Conservation (phyloP, 1,140 invertebrate species). For the Rhopalosiphum padi region DNA sequence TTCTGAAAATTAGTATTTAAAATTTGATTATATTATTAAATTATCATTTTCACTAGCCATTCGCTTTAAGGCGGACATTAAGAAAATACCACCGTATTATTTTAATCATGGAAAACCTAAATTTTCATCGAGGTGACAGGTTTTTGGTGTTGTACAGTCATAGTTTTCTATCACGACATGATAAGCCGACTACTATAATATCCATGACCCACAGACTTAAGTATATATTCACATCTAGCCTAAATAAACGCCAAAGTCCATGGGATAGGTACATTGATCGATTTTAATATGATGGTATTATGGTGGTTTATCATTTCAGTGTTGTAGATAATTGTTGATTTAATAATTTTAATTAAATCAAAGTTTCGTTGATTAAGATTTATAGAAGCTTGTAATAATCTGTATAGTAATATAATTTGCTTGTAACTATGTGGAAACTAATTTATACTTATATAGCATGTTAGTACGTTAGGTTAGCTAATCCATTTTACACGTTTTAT, state of each 20-base stretch:
- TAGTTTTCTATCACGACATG: neutral
- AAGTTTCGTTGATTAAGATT: neutral
- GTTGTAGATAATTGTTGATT: neutral
- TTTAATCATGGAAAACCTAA: neutral
- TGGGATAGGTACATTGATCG: neutral
- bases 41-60: neutral
- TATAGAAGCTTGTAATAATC: neutral
- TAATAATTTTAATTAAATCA: neutral
- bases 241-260: neutral
- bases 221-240: neutral
- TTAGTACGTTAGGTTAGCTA: neutral
- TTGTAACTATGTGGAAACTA: neutral
- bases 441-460: neutral
- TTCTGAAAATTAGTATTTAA: neutral
- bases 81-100: neutral
- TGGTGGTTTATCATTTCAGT: neutral
- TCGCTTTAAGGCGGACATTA: neutral
- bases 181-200: neutral
- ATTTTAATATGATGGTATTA: neutral
- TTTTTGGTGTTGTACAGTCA: neutral
- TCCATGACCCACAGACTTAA: neutral
- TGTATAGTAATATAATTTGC: neutral
- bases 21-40: neutral
- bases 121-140: neutral
- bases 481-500: neutral